Base-by-base conservation (phyloP, 2,797 vertebrate species). In the Acanthis flammea region DNA sequence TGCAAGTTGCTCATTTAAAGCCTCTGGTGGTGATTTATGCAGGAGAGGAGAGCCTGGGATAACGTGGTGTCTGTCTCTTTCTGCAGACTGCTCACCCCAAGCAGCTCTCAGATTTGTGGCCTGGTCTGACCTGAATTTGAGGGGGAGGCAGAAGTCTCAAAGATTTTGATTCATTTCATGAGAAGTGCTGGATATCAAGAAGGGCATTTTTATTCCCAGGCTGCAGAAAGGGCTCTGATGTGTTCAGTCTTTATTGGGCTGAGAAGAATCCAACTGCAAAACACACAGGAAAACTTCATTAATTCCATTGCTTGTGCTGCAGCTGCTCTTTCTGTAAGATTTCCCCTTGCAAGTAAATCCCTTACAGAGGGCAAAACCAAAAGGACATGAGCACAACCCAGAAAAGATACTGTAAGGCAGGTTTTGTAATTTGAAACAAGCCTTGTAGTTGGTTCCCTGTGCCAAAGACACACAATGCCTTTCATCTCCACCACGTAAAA, bases 51-150 rank as follows among this genome's bases (percentile, higher is more conserved):
- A 6, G 15, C 50, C 0, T 27, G 60, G n/a, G 71, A 18, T n/a
- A 58, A 19, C 0, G 0, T n/a, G 44, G 11, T 42, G 45, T 54
- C 67, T 82, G 65, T 39, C 41, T 72, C 63, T 22, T 31, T 33
- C 37, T 47, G 37, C 0, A 47, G 58, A 48, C 11, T 2, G 48
- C 66, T 79, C 51, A 84, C 37, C 76, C 82, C 71, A 3, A 54
- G 50, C 48, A n/a, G 1, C 25, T 83, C 53, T 24, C 22, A 1
- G 10, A 41, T 55, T 48, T 84, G n/a, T 73, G 81, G 62, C 47
- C 60, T 75, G 35, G 6, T 50, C 54, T 78, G 66, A 72, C 30
- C 54, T 84, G 47, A 58, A 21, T 44, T 72, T 39, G n/a, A 37
- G 47, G 14, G 18, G 28, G 25, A 74, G 35, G 54, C 51, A 78